phyloP scores from a whole-genome alignment of 2,888 invertebrate species.

The Elaeidobius kamerunicus region DNA sequence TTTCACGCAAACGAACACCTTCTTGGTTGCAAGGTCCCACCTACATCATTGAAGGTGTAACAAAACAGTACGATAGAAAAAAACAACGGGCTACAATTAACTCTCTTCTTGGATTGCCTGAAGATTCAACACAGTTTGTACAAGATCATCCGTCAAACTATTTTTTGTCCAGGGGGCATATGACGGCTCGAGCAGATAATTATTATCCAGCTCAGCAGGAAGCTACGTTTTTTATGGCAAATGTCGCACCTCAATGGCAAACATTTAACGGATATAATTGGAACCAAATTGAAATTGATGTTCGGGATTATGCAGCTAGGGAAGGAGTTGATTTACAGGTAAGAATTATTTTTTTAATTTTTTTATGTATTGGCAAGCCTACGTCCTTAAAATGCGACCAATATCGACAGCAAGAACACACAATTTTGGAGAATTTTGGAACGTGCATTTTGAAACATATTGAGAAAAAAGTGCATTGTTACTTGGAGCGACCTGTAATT shows the following conservation, averaged over 20 bases:
- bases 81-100: too few relatives aligned
- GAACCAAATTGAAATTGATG: conserved; percentile 52
- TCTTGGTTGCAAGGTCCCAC: conserved; percentile 48
- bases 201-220: conserved; percentile 58
- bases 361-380: not conserved
- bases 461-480: too few relatives aligned
- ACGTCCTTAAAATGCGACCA: too few relatives aligned
- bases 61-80: conserved; percentile 42
- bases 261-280: conserved; percentile 59
- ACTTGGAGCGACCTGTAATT: too few relatives aligned
- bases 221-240: conserved; percentile 56
- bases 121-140: conserved; percentile 49
- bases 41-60: conserved; percentile 47
- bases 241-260: conserved; percentile 67
- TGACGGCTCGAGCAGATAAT: conserved; percentile 61
- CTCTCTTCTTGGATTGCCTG: conserved; percentile 39
- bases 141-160: conserved; percentile 43
- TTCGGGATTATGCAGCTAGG: conserved; percentile 49
- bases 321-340: conserved; percentile 40
- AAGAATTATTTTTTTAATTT: too few relatives aligned
- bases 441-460: too few relatives aligned
- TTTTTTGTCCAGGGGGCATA: conserved; percentile 59
- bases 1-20: conserved; percentile 43
- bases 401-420: too few relatives aligned
- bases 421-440: too few relatives aligned